Conservation (phyloP, 2,888 invertebrate genomes). For the Drosophila merina region DNA sequence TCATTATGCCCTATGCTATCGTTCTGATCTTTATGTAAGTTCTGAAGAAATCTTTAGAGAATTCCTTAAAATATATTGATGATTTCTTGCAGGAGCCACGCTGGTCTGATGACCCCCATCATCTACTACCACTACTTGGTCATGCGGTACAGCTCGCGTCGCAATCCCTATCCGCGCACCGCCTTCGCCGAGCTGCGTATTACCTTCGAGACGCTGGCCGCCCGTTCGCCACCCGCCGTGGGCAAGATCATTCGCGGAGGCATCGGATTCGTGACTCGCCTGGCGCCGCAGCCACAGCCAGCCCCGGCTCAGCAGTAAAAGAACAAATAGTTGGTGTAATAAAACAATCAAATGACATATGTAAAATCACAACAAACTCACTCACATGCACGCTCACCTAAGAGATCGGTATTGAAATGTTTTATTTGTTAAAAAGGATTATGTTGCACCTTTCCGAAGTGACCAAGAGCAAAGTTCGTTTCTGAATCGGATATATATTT, state of each 20-base stretch:
- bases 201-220: slow-evolving; percentile 88
- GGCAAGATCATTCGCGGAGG: slow-evolving; percentile 86
- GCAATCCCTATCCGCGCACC: slow-evolving; percentile 98
- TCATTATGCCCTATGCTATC: slow-evolving; percentile 93
- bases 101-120: slow-evolving; percentile 95
- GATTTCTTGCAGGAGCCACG: slow-evolving; percentile 89
- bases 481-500: slow-evolving; percentile 6
- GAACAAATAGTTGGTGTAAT: slow-evolving; percentile 26
- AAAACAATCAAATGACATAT: slow-evolving; percentile 56
- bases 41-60: neutral
- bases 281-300: slow-evolving; percentile 88
- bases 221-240: slow-evolving; percentile 88
- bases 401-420: slow-evolving; percentile 38
- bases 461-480: slow-evolving; percentile 4
- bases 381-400: slow-evolving; percentile 15
- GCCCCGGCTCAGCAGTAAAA: slow-evolving; percentile 59
- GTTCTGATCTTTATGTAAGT: slow-evolving; percentile 94
- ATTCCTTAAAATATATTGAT: neutral
- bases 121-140: slow-evolving; percentile 98
- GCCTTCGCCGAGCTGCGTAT: slow-evolving; percentile 95
- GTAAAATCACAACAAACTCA: slow-evolving; percentile 30
- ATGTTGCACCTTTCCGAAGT: slow-evolving; percentile 26
- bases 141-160: slow-evolving; percentile 95
- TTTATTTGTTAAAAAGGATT: slow-evolving; percentile 35
- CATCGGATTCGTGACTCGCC: slow-evolving; percentile 89